These are phyloP conservation scores for Xenotilapia longispinis DNA, from an alignment of 2,113 vertebrate species.

Conservation along the genomic window DNA sequence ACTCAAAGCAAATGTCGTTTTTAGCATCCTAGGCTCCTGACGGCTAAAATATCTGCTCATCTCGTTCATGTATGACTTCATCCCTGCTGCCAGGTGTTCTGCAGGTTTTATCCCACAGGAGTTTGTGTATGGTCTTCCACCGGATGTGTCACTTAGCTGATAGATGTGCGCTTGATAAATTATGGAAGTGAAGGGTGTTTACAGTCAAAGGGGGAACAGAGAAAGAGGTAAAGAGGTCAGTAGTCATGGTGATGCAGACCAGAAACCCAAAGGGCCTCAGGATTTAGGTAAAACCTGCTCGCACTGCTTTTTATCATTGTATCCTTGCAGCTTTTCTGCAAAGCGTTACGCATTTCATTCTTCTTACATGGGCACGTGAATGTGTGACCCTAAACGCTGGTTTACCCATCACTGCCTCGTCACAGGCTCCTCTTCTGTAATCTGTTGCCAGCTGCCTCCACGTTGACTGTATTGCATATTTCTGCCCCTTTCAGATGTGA, in stretches of 20 bases:
- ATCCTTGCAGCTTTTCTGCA: neutral
- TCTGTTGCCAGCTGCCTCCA: neutral
- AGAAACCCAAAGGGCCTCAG: conserved; percentile 28
- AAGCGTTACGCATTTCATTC: neutral
- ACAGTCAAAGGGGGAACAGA: conserved; percentile 32
- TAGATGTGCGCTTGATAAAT: conserved; percentile 38
- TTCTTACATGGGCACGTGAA: neutral
- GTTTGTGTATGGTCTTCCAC: conserved; percentile 43
- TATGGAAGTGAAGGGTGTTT: conserved; percentile 55
- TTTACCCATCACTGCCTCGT: neutral
- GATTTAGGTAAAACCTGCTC: conserved; percentile 8
- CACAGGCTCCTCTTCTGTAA: neutral
- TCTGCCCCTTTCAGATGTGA: conserved; percentile 12
- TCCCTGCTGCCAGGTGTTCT: neutral
- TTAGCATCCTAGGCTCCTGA: neutral
- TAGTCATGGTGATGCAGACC: conserved; percentile 56
- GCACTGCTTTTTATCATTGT: conserved; percentile 13
- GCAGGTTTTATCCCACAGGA: neutral
- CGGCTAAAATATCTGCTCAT: neutral
- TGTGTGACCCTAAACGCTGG: neutral
- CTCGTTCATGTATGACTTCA: neutral
- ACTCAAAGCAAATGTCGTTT: neutral
- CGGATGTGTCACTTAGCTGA: conserved; percentile 42
- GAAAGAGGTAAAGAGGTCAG: conserved; percentile 47
- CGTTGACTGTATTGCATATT: neutral